These are phyloP conservation scores for Megaptera novaeangliae DNA, from an alignment of 2,113 vertebrate genomes.

Conservation along the genomic window DNA sequence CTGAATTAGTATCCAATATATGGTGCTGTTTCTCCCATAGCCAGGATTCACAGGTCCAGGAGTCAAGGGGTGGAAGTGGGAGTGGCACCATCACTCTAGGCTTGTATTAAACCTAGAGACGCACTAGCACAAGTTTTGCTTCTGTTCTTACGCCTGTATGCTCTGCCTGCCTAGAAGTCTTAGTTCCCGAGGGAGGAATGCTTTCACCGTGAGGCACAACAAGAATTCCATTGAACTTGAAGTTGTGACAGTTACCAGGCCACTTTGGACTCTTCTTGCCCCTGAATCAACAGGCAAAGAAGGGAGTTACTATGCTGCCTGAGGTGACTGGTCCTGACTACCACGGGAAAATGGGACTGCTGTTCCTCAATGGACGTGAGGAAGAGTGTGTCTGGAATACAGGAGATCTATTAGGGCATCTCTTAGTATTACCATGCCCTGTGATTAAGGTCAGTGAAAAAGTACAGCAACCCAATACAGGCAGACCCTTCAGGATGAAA, in stretches of 20 bases:
- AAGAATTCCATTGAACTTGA: not conserved
- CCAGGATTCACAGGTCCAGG: not conserved
- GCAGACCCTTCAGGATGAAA: not conserved
- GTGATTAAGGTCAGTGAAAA: not conserved
- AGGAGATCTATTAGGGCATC: no score
- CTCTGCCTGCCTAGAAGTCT: not conserved
- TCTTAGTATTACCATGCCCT: not conserved
- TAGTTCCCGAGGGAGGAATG: not conserved
- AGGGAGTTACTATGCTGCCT: no score
- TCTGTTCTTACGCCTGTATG: no score
- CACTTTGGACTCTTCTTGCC: not conserved
- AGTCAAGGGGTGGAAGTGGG: no score
- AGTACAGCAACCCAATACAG: not conserved
- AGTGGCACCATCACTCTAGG: not conserved
- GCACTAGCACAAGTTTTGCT: not conserved
- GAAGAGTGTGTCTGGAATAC: not conserved
- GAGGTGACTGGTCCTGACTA: accelerated
- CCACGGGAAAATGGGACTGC: not conserved
- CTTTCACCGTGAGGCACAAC: not conserved
- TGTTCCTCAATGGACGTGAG: not conserved
- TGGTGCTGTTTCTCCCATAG: not conserved
- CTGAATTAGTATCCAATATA: no score
- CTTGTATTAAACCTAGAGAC: not conserved
- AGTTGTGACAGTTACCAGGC: not conserved
- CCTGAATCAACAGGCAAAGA: not conserved